Conservation (phyloP, 2,797 vertebrate species). For the Pangasius djambal region DNA sequence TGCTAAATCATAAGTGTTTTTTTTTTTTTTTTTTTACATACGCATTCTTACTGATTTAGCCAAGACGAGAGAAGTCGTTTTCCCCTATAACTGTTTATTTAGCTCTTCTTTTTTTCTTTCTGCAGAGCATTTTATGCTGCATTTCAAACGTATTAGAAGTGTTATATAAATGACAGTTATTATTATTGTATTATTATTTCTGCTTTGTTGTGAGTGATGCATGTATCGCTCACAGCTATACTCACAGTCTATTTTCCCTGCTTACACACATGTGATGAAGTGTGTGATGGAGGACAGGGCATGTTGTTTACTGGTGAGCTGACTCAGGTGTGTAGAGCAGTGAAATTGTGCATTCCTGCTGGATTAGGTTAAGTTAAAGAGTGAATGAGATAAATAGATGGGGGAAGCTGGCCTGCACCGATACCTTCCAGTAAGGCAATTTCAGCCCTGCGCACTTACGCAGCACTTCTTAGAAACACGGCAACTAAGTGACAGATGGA, state of each 20-base stretch:
- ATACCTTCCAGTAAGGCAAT: background rate
- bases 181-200: background rate
- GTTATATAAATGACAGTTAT: background rate
- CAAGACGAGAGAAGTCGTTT: background rate
- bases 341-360: background rate
- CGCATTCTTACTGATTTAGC: background rate
- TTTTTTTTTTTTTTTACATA: background rate
- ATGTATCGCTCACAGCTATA: background rate
- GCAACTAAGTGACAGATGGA: constrained; percentile 13
- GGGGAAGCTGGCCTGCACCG: background rate
- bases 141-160: background rate
- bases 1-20: background rate
- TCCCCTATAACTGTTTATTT: background rate
- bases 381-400: background rate
- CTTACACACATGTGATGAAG: background rate
- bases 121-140: background rate
- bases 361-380: background rate
- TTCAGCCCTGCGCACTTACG: background rate
- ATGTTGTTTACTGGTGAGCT: background rate
- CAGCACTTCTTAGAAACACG: background rate
- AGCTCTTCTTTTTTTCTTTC: background rate
- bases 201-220: background rate
- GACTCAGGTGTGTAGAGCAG: background rate
- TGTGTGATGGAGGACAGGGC: background rate
- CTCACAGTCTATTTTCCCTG: background rate